Percentiles rank a stretch among this genome's conserved stretches.
phyloP scores from a whole-genome alignment of 2,797 vertebrate genomes.

The Pseudomugil gertrudae region DNA sequence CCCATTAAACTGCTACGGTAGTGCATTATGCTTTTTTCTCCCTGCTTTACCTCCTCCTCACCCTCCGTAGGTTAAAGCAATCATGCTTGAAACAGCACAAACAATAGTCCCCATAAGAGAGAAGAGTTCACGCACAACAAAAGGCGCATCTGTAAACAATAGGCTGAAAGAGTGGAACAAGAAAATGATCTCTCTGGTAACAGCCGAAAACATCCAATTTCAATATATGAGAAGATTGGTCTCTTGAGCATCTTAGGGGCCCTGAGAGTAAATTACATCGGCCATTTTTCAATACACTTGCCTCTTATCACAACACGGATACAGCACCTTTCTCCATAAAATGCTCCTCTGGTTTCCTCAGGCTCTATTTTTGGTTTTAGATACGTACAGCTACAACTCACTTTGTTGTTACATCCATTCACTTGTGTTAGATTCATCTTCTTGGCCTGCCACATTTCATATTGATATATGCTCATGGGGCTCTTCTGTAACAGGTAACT shows the following conservation, averaged over 20 bases:
- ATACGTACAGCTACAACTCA: constrained; percentile 48
- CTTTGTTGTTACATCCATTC: constrained; percentile 43
- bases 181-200: constrained; percentile 62
- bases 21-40: constrained; percentile 40
- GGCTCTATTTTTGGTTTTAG: constrained; percentile 43
- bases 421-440: constrained; percentile 67
- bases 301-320: constrained; percentile 55
- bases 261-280: constrained; percentile 62
- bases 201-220: constrained; percentile 68
- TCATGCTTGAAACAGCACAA: constrained; percentile 65
- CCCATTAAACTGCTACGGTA: constrained; percentile 56
- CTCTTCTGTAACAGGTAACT: constrained; percentile 70
- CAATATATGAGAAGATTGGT: constrained; percentile 70
- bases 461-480: constrained; percentile 70
- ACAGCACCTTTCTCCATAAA: constrained; percentile 61
- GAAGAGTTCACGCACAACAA: constrained; percentile 67
- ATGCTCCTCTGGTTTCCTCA: constrained; percentile 54
- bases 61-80: constrained; percentile 63
- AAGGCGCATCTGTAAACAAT: constrained; percentile 70
- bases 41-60: constrained; percentile 54
- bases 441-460: constrained; percentile 63
- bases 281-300: constrained; percentile 61
- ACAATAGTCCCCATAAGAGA: constrained; percentile 61
- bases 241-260: constrained; percentile 60
- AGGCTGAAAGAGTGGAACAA: constrained; percentile 62